Conservation (phyloP, 1,140 invertebrate species). For the Drosophila navojoa region DNA sequence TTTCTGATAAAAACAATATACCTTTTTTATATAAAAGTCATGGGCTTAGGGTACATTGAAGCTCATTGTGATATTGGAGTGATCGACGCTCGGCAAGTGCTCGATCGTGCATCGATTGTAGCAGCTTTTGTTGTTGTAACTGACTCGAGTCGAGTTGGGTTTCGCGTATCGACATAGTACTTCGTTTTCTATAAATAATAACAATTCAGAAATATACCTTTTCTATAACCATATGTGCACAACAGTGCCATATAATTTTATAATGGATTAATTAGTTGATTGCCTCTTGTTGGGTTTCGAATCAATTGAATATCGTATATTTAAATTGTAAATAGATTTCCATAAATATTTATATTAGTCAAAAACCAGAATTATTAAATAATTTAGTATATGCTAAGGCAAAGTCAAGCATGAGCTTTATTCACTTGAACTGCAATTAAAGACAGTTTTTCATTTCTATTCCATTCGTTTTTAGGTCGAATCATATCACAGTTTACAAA, state of each 20-base stretch:
- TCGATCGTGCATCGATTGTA: constrained; percentile 29
- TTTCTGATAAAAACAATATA: too few species aligned
- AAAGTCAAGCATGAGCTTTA: too few species aligned
- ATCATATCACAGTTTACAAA: constrained; percentile 47
- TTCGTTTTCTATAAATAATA: constrained; percentile 29
- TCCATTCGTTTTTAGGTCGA: constrained; percentile 18
- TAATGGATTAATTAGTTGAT: too few species aligned
- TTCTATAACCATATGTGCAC: neutral
- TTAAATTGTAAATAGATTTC: too few species aligned
- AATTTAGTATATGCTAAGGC: too few species aligned
- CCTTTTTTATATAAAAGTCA: too few species aligned
- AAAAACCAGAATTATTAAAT: too few species aligned
- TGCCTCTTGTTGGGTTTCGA: too few species aligned
- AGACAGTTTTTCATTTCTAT: neutral
- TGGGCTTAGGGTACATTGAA: constrained; percentile 31
- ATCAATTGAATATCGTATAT: too few species aligned
- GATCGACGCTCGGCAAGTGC: constrained; percentile 1
- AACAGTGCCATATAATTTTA: too few species aligned
- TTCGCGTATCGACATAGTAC: constrained; percentile 26
- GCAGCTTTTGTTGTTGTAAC: constrained; percentile 44
- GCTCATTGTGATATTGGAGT: constrained; percentile 32
- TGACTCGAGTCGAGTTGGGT: constrained; percentile 10
- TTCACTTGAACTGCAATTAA: too few species aligned
- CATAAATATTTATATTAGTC: too few species aligned
- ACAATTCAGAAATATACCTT: neutral